These are phyloP conservation scores for Eucidaris tribuloides DNA, from an alignment of 35 echinoderm and acorn worm genomes.

Conservation along the genomic window DNA sequence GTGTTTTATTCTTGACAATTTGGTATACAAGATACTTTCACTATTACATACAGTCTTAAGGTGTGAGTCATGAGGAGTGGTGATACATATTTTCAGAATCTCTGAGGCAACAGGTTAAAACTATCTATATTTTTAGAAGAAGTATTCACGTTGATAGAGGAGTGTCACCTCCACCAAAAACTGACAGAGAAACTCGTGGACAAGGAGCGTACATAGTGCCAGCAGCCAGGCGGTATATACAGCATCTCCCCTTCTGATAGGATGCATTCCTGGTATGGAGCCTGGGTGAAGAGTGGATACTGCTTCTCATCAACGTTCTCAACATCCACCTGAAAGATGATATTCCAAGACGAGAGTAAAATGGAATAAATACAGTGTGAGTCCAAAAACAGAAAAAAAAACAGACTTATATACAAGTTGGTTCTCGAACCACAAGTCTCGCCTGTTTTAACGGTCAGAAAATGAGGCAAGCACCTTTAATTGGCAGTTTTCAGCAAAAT, in stretches of 20 bases:
- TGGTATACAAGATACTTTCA: no score
- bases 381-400: not conserved
- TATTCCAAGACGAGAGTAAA: not conserved
- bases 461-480: not conserved
- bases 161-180: slow-evolving; percentile 95
- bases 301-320: slow-evolving; percentile 51
- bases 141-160: no score
- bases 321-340: slow-evolving; percentile 76
- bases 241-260: slow-evolving; percentile 74
- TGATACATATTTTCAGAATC: no score
- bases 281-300: slow-evolving; percentile 72
- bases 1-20: no score
- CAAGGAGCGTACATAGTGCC: slow-evolving; percentile 88
- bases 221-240: slow-evolving; percentile 88
- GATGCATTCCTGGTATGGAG: slow-evolving; percentile 66
- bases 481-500: not conserved
- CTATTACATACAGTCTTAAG: no score
- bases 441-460: not conserved
- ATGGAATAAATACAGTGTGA: not conserved
- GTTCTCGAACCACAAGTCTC: not conserved
- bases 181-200: slow-evolving; percentile 91
- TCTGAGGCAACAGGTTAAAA: no score
- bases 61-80: no score
- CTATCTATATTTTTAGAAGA: no score
- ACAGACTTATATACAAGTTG: not conserved